Evolutionary conservation across 2,888 invertebrate genomes (phyloP).

Genomic region (Chrysolina haemoptera): DNA sequence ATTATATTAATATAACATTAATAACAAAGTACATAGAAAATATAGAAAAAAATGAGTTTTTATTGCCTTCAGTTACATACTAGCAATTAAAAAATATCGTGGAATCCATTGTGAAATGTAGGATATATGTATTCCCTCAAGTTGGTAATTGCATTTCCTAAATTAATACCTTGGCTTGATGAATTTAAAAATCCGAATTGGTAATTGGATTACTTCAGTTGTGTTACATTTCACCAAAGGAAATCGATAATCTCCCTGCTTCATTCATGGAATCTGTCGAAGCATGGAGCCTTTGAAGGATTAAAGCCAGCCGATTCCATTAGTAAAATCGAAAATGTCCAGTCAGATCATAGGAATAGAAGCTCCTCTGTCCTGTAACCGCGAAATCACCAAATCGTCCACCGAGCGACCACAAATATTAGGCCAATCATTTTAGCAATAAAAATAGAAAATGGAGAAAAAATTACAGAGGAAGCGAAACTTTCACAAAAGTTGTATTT

Average conservation of each 20-base stretch:
- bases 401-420: constrained; percentile 34
- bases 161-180: background rate
- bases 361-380: constrained; percentile 1
- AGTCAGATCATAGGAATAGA: constrained; percentile 24
- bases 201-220: constrained; percentile 16
- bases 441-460: too few species aligned
- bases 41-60: too few species aligned
- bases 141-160: background rate
- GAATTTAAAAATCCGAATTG: background rate
- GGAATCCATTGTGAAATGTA: too few species aligned
- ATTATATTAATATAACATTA: too few species aligned
- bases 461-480: too few species aligned
- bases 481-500: too few species aligned
- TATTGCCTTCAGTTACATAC: too few species aligned
- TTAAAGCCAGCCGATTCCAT: constrained; percentile 24
- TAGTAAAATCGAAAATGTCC: constrained; percentile 30
- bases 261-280: constrained; percentile 23
- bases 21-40: too few species aligned
- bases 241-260: constrained; percentile 20
- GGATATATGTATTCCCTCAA: too few species aligned
- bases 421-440: too few species aligned
- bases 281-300: constrained; percentile 19
- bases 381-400: background rate
- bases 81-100: too few species aligned
- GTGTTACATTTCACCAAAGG: constrained; percentile 4